Evolutionary conservation across 2,888 invertebrate species (phyloP), one percentile per base, ranked within the genome.

Genomic region (Microctonus hyperodae): DNA sequence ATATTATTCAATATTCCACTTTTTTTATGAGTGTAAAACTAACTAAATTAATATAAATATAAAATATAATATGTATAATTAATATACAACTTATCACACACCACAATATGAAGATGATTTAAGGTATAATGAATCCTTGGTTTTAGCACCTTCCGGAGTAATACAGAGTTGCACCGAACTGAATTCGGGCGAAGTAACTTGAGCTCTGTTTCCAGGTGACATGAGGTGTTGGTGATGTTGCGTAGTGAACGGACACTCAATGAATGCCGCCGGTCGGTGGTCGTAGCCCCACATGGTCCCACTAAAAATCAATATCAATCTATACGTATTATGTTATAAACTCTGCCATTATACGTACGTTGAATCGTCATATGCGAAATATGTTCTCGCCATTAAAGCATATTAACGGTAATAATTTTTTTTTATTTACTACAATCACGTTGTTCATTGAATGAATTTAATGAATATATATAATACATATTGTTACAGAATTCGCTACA

Each of bases 221-320:
- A 72, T 71, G 64, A 64, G 69, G 61, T 63, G 69, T 56, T 69
- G 70, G 64, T 62, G 68, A 61, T 63, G 69, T 56, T 69, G 70
- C 66, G 68, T 69, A 53, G 28, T 37, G 60, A 67, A 70, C 65
- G 64, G 69, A 69, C 72, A 70, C 68, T 68, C 63, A 51, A 61
- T 65, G 65, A 74, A 70, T 16, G 56, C 55, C 16, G 64, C 55
- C 72, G 69, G 72, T 69, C 67, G 71, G 71, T 66, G 58, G 67
- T 71, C 31, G 61, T 31, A 62, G 58, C 56, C 59, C 56, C 53
- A 50, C 68, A 67, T 71, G 67, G 68, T 53, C 35, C 55, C 51
- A 70, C 73, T 70, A 70, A 71, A 69, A 77, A 79, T 79, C 79
- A 79, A 79, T 79, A 79, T 76, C 76, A 79, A 78, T 78, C 75